Base-by-base conservation (phyloP, 1,140 invertebrate species). In the Neuroterus valhalla region DNA sequence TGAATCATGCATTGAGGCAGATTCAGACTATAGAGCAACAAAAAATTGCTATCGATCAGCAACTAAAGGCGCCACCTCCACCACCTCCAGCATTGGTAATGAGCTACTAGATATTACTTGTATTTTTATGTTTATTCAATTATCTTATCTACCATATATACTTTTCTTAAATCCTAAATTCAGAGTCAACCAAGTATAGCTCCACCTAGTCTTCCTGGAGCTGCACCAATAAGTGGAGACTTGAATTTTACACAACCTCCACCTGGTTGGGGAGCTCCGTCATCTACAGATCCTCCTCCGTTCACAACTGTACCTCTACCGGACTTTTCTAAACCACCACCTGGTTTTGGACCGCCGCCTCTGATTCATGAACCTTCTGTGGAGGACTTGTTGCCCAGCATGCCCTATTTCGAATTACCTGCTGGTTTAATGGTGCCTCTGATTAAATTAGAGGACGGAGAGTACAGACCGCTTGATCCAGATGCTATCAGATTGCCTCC, bases 361-460 rank as follows among this genome's bases (percentile, higher is more conserved):
- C 82, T 88, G 48, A 81, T 90, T 11, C 88, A 89, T 31, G 87
- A 91, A 67, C 88, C 88, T 10, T 85, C 87, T 11, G 85, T 92
- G 68, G 94, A 96, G 79, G 95, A 96, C 78, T 89, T 96, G 68
- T 93, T 97, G 89, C 97, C 97, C 14, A 95, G 95, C 70, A 94
- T 97, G 77, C 97, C 98, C 66, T 99, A 99, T 87, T 99, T 96
- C 88, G 98, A 99, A 86, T 91, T 99, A 69, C 98, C 98, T 15
- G 98, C 98, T 77, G 98, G 97, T 68, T 90, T 99, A 1, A 98
- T 99, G 94, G 96, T 97, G 43, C 96, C 97, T 12, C 90, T 98
- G 10, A 96, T 99, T 71, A 97, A 96, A 92, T 87, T 98, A 70
- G 97, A 98, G 89, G 98, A 99, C 80, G 94, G 93, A 82, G 94